Evolutionary conservation across 2,888 invertebrate species (phyloP).

Genomic region (Agrilus cyanescens): DNA sequence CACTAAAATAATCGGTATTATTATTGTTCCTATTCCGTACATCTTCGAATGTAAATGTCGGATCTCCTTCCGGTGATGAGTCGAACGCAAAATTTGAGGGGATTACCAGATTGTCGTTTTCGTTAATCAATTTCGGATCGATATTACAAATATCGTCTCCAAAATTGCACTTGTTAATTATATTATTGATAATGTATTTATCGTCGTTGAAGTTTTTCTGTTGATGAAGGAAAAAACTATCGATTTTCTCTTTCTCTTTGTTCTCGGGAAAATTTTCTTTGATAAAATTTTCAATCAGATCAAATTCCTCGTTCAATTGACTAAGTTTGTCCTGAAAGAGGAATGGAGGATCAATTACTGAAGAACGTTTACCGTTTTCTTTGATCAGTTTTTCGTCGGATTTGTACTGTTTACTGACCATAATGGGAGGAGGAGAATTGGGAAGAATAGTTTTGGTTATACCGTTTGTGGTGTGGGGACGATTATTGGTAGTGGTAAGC

Average conservation of each 20-base stretch:
- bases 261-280: conserved; percentile 13
- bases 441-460: conserved; percentile 13
- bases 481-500: conserved; percentile 10
- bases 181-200: conserved; percentile 14
- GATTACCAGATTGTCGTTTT: conserved; percentile 56
- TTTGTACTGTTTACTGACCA: conserved; percentile 10
- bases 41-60: not conserved
- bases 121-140: conserved; percentile 53
- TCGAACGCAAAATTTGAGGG: conserved; percentile 26
- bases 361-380: conserved; percentile 24
- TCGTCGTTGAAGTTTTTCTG: conserved; percentile 5
- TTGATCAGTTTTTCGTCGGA: conserved; percentile 10
- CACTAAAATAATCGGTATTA: conserved; percentile 36
- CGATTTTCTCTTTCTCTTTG: conserved; percentile 10
- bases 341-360: conserved; percentile 35
- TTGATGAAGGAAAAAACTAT: conserved; percentile 5
- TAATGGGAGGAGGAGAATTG: conserved; percentile 4
- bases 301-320: conserved; percentile 27
- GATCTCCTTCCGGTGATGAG: not conserved
- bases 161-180: conserved; percentile 20
- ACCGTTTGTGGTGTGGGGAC: conserved; percentile 34
- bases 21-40: conserved; percentile 15
- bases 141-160: conserved; percentile 35
- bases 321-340: conserved; percentile 33
- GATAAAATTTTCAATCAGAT: conserved; percentile 31